A percentile compares a stretch with the other conserved stretches of the same genome.
These are phyloP conservation scores for Cyphomyrus discorhynchus DNA, from an alignment of 2,113 vertebrate genomes.

Conservation along the genomic window DNA sequence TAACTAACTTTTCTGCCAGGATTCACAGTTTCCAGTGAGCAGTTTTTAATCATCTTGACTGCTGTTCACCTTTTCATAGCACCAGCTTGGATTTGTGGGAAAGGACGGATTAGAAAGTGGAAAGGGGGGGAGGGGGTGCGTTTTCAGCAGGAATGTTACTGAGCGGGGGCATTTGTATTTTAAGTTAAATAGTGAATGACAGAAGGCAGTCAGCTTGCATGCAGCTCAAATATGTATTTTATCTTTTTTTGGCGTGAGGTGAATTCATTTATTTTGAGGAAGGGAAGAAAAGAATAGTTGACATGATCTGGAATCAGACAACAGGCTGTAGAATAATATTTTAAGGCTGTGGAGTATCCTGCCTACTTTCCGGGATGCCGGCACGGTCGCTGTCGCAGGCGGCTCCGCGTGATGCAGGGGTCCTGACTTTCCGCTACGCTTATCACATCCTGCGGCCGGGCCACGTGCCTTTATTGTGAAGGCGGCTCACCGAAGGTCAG, in stretches of 20 bases:
- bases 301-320: not conserved
- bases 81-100: not conserved
- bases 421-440: not conserved
- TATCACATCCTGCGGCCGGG: not conserved
- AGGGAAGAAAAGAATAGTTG: not conserved
- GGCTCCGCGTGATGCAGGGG: not conserved
- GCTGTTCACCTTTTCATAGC: not conserved
- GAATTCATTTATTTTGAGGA: not conserved
- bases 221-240: not conserved
- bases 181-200: slow-evolving; percentile 1
- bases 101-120: not conserved
- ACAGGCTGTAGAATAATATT: not conserved
- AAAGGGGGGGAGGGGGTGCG: not conserved
- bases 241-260: not conserved
- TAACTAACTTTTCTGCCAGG: not conserved
- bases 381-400: not conserved
- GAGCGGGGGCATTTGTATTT: not conserved
- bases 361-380: not conserved
- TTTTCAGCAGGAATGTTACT: not conserved
- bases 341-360: not conserved
- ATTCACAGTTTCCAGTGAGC: not conserved
- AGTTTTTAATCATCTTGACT: slow-evolving; percentile 4
- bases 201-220: not conserved
- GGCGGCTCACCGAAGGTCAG: not conserved
- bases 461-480: not conserved